Evolutionary conservation across 2,113 vertebrate genomes (phyloP), one percentile per base, ranked within the genome.

Genomic region (Hippopotamus amphibius): DNA sequence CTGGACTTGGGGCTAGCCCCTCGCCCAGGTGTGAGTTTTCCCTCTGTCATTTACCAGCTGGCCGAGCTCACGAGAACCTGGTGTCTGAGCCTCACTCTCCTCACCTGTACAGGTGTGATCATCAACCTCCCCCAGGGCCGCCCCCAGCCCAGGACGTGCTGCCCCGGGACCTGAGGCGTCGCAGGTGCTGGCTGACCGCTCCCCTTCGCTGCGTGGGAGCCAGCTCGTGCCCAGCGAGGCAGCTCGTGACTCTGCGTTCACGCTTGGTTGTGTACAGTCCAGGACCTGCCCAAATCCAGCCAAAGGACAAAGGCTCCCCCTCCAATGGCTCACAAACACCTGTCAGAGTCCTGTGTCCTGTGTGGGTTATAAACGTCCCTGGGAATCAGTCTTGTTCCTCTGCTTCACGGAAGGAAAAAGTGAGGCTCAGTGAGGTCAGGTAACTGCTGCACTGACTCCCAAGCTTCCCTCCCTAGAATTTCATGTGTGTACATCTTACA

Each of bases 81-180:
- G 21, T 5, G n/a, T 72, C 82, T 15, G 22, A 6, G 53, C 71
- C 65, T 76, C 43, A 26, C 14, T n/a, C 6, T 69, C 9, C 7
- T 41, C 55, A 6, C 48, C 46, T 4, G 88, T 3, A 19, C 63
- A 2, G 48, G 59, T 26, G 28, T 33, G 50, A 63, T 50, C 7
- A 22, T 2, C 7, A 8, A 4, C 53, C 28, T 19, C 24, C 28
- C 43, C 77, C 53, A 22, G n/a, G 15, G 37, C n/a, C 2, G 15
- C 26, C 30, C 16, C 0, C 0, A 10, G 11, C 37, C 30, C 0
- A 1, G 33, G 17, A 33, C 28, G n/a, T 0, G 1, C 46, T 5
- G 33, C n/a, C n/a, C 37, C 19, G 37, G 19, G 19, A 21, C 68
- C 16, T 0, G 12, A 21, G 6, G 22, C 2, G 1, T 5, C 3